These are phyloP conservation scores for Asarcornis scutulata DNA, from an alignment of 2,113 vertebrate genomes.

Conservation along the genomic window DNA sequence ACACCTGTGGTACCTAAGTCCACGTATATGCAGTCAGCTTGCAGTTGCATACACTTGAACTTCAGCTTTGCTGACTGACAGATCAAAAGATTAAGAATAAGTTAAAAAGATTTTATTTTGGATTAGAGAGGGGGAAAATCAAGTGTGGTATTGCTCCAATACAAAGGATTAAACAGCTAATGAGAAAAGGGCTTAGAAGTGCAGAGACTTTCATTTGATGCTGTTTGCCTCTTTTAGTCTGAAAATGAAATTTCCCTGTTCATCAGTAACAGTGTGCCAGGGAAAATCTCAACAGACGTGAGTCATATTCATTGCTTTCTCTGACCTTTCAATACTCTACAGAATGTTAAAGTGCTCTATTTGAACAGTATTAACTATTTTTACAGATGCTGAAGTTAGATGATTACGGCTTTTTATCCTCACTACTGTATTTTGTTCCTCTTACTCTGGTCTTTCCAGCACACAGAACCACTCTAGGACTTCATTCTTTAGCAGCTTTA, in stretches of 20 bases:
- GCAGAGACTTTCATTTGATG: not conserved
- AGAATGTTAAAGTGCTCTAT: not conserved
- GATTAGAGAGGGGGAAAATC: not conserved
- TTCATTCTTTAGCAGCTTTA: not conserved
- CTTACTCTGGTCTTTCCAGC: not conserved
- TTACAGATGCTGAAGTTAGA: not conserved
- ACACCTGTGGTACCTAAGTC: not conserved
- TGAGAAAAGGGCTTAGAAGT: not conserved
- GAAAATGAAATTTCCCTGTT: not conserved
- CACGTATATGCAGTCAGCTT: not conserved
- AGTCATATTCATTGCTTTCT: not conserved
- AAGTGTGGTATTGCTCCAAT: not conserved
- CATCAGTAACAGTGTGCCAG: not conserved
- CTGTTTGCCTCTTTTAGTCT: not conserved
- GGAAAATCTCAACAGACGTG: not conserved
- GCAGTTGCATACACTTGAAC: not conserved
- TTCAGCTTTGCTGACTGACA: not conserved
- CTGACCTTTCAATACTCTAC: not conserved
- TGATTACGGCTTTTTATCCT: not conserved
- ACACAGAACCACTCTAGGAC: not conserved
- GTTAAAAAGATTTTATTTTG: not conserved
- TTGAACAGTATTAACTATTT: not conserved
- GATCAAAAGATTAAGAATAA: not conserved
- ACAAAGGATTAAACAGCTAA: not conserved
- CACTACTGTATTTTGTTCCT: not conserved